Percentiles rank a stretch among this genome's conserved stretches.
These are phyloP conservation scores for Epicauta chinensis DNA, from an alignment of 1,140 invertebrate species.

Conservation along the genomic window DNA sequence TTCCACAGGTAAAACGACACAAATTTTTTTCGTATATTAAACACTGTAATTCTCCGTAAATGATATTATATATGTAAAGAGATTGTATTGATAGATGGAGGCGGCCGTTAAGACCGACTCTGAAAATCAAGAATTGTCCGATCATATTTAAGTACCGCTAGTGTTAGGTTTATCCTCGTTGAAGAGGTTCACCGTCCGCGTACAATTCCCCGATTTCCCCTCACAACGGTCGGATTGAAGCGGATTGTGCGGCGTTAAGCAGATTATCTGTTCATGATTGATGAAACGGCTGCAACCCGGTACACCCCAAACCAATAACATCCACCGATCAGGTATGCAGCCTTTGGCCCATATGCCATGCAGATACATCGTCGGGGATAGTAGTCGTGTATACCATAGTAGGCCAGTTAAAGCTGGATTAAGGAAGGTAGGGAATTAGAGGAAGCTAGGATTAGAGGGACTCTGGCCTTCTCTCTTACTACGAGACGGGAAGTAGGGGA, in stretches of 20 bases:
- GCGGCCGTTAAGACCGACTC: too few species aligned
- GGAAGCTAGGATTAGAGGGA: slow-evolving; percentile 46
- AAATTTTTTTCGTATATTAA: too few species aligned
- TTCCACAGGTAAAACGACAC: slow-evolving; percentile 26
- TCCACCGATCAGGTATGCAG: slow-evolving; percentile 29
- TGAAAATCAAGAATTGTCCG: not conserved
- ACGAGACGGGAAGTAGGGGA: slow-evolving; percentile 38
- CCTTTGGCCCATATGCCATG: slow-evolving; percentile 24
- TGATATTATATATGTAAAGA: too few species aligned
- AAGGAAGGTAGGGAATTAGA: slow-evolving; percentile 48
- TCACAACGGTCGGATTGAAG: slow-evolving; percentile 35
- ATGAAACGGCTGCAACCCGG: slow-evolving; percentile 45
- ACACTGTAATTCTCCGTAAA: too few species aligned
- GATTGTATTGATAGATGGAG: too few species aligned
- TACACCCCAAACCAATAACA: slow-evolving; percentile 32
- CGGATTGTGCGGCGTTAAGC: slow-evolving; percentile 49
- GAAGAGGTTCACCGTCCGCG: slow-evolving; percentile 13
- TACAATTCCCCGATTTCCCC: slow-evolving; percentile 1
- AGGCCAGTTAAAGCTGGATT: slow-evolving; percentile 48
- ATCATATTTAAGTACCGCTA: not conserved
- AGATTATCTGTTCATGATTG: slow-evolving; percentile 60
- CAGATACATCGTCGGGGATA: slow-evolving; percentile 24
- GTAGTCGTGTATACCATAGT: slow-evolving; percentile 31
- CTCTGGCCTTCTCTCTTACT: slow-evolving; percentile 32
- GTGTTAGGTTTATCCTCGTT: slow-evolving; percentile 10